Percentiles rank a stretch among this genome's conserved stretches.
phyloP scores from a whole-genome alignment of 2,113 vertebrate species.

The Phodopus roborovskii region DNA sequence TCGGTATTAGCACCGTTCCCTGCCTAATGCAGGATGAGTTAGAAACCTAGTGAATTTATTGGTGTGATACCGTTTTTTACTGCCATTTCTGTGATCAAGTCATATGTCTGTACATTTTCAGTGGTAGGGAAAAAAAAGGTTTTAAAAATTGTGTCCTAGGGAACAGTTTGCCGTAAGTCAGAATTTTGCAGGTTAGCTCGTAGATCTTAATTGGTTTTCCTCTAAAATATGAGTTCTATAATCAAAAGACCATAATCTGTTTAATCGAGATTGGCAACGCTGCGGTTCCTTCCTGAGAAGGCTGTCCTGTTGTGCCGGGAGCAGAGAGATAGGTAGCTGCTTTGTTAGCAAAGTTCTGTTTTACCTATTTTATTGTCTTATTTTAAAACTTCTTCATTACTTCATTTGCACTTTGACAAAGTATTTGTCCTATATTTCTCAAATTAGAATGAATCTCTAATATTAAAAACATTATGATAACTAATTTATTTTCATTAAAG shows the following conservation, averaged over 20 bases:
- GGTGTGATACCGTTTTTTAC: slow-evolving; percentile 88
- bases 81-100: slow-evolving; percentile 88
- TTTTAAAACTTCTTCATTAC: slow-evolving; percentile 62
- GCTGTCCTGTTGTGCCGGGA: slow-evolving; percentile 77
- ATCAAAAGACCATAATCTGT: slow-evolving; percentile 74
- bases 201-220: slow-evolving; percentile 80
- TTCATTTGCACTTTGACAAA: slow-evolving; percentile 81
- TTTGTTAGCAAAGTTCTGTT: slow-evolving; percentile 79
- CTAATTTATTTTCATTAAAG: slow-evolving; percentile 79
- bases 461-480: slow-evolving; percentile 68
- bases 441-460: slow-evolving; percentile 61
- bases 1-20: slow-evolving; percentile 78
- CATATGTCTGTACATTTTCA: slow-evolving; percentile 87
- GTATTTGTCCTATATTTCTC: slow-evolving; percentile 68
- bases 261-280: slow-evolving; percentile 79
- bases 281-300: slow-evolving; percentile 85
- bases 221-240: slow-evolving; percentile 68
- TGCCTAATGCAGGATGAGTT: slow-evolving; percentile 78
- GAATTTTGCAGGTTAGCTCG: slow-evolving; percentile 80
- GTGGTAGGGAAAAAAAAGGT: slow-evolving; percentile 79
- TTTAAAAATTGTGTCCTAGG: slow-evolving; percentile 84
- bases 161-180: slow-evolving; percentile 82
- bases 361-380: slow-evolving; percentile 66
- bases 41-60: slow-evolving; percentile 84
- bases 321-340: slow-evolving; percentile 74